Evolutionary conservation across 2,113 vertebrate genomes (phyloP), one percentile per base, ranked within the genome.

Genomic region (Nymphicus hollandicus): DNA sequence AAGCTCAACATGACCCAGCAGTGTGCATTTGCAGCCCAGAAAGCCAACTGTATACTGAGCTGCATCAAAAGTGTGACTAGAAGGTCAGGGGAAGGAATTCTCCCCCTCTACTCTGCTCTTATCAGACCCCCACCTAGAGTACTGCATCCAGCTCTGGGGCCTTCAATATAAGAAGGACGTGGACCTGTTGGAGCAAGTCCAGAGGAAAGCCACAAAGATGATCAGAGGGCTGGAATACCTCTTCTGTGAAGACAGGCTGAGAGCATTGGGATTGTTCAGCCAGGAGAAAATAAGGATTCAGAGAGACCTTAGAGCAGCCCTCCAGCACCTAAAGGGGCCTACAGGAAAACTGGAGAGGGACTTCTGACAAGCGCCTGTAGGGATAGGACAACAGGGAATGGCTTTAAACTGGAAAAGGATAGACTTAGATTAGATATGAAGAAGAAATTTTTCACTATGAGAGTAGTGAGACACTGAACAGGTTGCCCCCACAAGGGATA

Each of bases 11-110:
- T 8, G 27, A 76, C 0, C 2, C 46, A 29, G 27, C 43, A 27
- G 23, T 4, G 31, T 24, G 41, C 0, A 0, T 35, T 16, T 25
- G 23, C 74, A 76, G 63, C 16, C 27, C 63, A 49, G n/a, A 85
- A 70, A 28, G 31, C 10, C 44, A 66, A 65, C 33, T 1, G 1
- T 24, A 37, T 10, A 27, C 19, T 41, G 39, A 28, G 52, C 58
- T 39, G 19, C 64, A 72, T 6, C 24, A 56, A 63, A 82, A 82
- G 53, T 4, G 10, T 22, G 55, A 39, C 13, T 33, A 69, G 55
- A 11, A 47, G 37, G 17, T 1, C 2, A 4, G 47, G 7, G 13
- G 22, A 58, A 5, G 18, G 6, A 22, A 69, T 53, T 76, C 50
- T 80, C 3, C n/a, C 17, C 28, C n/a, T 74, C 66, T 64, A 5